These are phyloP conservation scores for Chrysina gloriosa DNA, from an alignment of 2,888 invertebrate genomes.

Conservation along the genomic window DNA sequence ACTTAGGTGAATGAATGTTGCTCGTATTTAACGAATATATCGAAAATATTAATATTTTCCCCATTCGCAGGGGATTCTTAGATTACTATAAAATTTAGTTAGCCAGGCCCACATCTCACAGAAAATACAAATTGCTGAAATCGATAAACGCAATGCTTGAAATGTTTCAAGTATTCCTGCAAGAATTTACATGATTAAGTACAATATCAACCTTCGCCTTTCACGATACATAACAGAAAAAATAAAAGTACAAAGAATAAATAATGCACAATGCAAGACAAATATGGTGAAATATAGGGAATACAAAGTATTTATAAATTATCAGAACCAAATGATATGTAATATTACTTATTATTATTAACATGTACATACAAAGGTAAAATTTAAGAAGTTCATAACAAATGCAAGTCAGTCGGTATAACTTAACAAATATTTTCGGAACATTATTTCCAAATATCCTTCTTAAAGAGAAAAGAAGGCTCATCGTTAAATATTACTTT, in stretches of 20 bases:
- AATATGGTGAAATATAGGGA: not conserved
- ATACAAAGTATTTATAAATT: not conserved
- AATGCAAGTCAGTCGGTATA: slow-evolving; percentile 38
- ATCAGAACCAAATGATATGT: slow-evolving; percentile 19
- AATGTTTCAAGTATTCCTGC: no score
- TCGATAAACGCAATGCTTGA: no score
- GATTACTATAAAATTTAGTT: no score
- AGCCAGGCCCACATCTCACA: no score
- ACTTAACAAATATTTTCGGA: slow-evolving; percentile 17
- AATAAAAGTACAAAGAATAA: not conserved
- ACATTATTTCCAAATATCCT: not conserved
- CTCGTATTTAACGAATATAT: no score
- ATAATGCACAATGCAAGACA: not conserved
- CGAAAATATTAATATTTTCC: no score
- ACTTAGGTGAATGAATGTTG: no score
- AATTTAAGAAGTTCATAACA: slow-evolving; percentile 25
- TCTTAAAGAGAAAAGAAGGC: slow-evolving; percentile 8
- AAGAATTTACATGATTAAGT: no score
- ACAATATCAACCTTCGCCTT: no score
- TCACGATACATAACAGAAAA: not conserved
- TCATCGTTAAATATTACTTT: slow-evolving; percentile 26
- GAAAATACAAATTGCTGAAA: no score
- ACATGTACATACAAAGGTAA: slow-evolving; percentile 24
- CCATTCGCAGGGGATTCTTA: no score
- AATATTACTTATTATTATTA: slow-evolving; percentile 21